phyloP scores from a whole-genome alignment of 2,888 invertebrate species.

The Shargacucullia verbasci region DNA sequence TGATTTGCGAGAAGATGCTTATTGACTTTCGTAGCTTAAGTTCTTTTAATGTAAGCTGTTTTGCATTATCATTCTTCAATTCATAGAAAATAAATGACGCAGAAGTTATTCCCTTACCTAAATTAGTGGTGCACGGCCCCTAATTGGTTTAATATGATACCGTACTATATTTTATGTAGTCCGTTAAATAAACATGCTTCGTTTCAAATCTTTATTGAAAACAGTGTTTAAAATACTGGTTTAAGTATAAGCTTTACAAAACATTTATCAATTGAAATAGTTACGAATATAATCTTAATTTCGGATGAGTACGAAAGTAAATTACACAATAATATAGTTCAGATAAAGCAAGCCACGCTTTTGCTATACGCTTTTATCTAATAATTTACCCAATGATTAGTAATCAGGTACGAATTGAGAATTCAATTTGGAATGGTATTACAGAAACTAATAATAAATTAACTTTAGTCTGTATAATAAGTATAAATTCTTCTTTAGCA shows the following conservation, averaged over 20 bases:
- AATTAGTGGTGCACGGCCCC: no score
- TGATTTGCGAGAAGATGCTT: conserved; percentile 44
- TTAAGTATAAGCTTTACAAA: no score
- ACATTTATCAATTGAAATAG: background rate
- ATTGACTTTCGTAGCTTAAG: conserved; percentile 46
- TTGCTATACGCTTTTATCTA: conserved; percentile 22
- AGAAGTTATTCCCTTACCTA: conserved; percentile 11
- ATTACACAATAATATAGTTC: background rate
- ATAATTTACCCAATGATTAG: no score
- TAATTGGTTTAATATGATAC: no score
- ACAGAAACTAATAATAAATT: background rate
- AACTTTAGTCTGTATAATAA: no score
- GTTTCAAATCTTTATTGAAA: background rate
- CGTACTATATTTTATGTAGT: background rate
- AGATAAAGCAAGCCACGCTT: conserved; percentile 30
- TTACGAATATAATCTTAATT: background rate
- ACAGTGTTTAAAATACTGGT: no score
- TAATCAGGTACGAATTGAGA: no score
- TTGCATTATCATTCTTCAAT: conserved; percentile 24
- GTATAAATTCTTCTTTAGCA: background rate
- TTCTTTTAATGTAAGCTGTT: conserved; percentile 30
- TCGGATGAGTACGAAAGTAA: background rate
- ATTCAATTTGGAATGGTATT: no score
- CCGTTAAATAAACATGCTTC: background rate
- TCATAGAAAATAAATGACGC: conserved; percentile 6